Percentiles rank a stretch among this genome's conserved stretches.
phyloP scores from a whole-genome alignment of 37 sponge, comb jelly and placozoan species.

The Agelas oroides region DNA sequence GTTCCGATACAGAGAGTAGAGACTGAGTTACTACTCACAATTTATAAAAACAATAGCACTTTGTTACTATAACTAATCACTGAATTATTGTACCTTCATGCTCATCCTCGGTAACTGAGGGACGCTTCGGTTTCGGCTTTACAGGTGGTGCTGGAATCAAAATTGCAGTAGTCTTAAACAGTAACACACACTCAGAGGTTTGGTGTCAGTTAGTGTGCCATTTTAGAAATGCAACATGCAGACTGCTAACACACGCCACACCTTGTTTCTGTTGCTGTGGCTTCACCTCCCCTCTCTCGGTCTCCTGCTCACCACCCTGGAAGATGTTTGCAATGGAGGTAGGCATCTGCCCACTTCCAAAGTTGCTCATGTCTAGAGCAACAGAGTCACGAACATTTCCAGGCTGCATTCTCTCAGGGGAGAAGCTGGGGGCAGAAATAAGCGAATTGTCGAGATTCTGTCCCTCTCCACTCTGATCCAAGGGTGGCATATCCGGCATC shows the following conservation, averaged over 20 bases:
- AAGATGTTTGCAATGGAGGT: constrained; percentile 25
- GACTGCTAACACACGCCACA: too few relatives aligned
- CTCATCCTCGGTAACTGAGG: not conserved
- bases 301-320: not conserved
- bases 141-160: not conserved
- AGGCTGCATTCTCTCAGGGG: too few relatives aligned
- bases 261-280: too few relatives aligned
- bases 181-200: too few relatives aligned
- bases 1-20: too few relatives aligned
- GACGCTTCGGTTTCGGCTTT: not conserved
- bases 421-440: constrained; percentile 4
- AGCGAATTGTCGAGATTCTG: constrained; percentile 8
- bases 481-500: constrained; percentile 15
- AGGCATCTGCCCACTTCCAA: not conserved
- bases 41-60: too few relatives aligned
- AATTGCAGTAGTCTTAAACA: not conserved
- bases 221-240: too few relatives aligned
- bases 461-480: constrained; percentile 15
- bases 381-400: constrained; percentile 3
- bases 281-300: not conserved
- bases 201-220: too few relatives aligned
- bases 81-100: too few relatives aligned
- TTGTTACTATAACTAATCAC: too few relatives aligned
- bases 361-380: constrained; percentile 24
- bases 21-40: too few relatives aligned